Evolutionary conservation across 2,888 invertebrate species (phyloP), one percentile per base, ranked within the genome.

Genomic region (Darwinula stevensoni): DNA sequence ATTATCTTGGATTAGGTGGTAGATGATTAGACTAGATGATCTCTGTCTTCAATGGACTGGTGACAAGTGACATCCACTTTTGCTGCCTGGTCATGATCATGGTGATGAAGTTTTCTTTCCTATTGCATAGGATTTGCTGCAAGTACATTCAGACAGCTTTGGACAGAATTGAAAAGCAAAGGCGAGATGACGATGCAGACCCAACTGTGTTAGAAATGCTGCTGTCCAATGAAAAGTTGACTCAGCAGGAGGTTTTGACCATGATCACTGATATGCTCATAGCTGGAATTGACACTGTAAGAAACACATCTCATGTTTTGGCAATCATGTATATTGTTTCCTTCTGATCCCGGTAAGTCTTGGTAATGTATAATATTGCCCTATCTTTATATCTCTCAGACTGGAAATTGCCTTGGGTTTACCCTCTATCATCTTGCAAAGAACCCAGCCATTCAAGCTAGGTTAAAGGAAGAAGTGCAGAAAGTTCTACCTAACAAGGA

Each of bases 281-380:
- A 27, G 78, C 78, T 37, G 78, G 78, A 36, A 76, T 80, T 40
- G 78, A 78, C 47, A 78, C 78, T 44, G 78, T 22, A n/a, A 22
- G n/a, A 6, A 22, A 22, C n/a, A n/a, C 22, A n/a, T 9, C n/a
- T 22, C n/a, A 9, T 22, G 6, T 9, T 22, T 22, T 22, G 9
- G 6, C n/a, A 6, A 22, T 22, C 22, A n/a, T n/a, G n/a, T n/a
- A n/a, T n/a, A n/a, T n/a, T n/a, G n/a, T n/a, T n/a, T n/a, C n/a
- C n/a, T n/a, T n/a, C n/a, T n/a, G n/a, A n/a, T n/a, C n/a, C n/a
- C n/a, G n/a, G n/a, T n/a, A n/a, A n/a, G n/a, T n/a, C n/a, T n/a
- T n/a, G n/a, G n/a, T n/a, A n/a, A n/a, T n/a, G 22, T 9, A 22
- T 22, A 22, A 22, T 9, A 22, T 22, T 22, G 22, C 6, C 6